phyloP scores from a whole-genome alignment of 2,888 invertebrate genomes.

The Cremastinae sp. region DNA sequence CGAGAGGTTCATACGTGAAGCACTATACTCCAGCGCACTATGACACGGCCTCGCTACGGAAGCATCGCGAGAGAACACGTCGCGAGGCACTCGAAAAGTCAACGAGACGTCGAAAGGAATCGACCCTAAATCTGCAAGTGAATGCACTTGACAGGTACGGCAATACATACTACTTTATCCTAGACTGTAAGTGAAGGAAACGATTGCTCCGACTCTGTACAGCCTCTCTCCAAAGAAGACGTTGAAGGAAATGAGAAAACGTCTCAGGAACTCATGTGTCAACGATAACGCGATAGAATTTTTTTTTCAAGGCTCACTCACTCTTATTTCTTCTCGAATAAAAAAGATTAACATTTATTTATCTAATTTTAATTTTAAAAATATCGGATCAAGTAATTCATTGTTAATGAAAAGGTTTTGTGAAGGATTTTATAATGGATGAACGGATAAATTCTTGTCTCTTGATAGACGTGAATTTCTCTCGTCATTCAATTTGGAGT shows the following conservation, averaged over 20 bases:
- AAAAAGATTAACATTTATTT: too few relatives aligned
- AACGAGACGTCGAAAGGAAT: slow-evolving; percentile 52
- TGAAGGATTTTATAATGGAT: too few relatives aligned
- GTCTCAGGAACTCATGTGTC: slow-evolving; percentile 15
- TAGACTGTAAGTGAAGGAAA: slow-evolving; percentile 27
- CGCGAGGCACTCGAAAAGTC: slow-evolving; percentile 66
- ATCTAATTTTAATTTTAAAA: too few relatives aligned
- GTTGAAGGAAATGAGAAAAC: slow-evolving; percentile 3
- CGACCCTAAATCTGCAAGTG: slow-evolving; percentile 69
- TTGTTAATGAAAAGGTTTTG: too few relatives aligned
- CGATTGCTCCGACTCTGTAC: slow-evolving; percentile 22
- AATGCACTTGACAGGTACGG: slow-evolving; percentile 71
- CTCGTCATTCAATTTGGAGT: slow-evolving; percentile 20
- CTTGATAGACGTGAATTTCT: neutral
- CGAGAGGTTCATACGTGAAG: slow-evolving; percentile 68
- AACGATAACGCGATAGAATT: slow-evolving; percentile 24
- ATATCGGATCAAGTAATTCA: too few relatives aligned
- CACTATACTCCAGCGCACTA: slow-evolving; percentile 70
- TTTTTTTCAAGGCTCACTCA: too few relatives aligned
- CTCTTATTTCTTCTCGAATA: too few relatives aligned
- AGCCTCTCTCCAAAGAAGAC: slow-evolving; percentile 21
- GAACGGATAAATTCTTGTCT: neutral
- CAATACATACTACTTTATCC: slow-evolving; percentile 24
- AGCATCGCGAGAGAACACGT: slow-evolving; percentile 68
- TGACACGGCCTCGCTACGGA: slow-evolving; percentile 67